phyloP scores from a whole-genome alignment of 2,113 vertebrate genomes.

The Willisornis vidua region DNA sequence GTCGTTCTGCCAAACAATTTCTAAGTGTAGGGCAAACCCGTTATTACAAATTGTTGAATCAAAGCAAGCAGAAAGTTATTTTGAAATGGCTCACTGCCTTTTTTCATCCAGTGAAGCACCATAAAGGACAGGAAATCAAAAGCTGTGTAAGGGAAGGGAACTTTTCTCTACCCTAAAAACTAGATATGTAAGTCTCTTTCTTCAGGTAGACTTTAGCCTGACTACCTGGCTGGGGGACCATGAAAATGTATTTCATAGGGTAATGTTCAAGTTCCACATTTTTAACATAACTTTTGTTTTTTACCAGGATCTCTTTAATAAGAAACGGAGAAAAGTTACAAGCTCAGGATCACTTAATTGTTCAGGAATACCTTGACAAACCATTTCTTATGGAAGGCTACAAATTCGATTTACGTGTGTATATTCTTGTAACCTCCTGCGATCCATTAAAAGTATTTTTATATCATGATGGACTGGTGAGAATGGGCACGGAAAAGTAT shows the following conservation, averaged over 20 bases:
- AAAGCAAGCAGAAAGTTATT: constrained; percentile 40
- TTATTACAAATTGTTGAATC: constrained; percentile 19
- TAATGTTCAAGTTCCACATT: not conserved
- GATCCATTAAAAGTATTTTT: constrained; percentile 96
- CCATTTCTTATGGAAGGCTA: constrained; percentile 98
- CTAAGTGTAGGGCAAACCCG: not conserved
- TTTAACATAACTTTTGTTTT: constrained; percentile 41
- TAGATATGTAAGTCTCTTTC: not conserved
- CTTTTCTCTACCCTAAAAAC: not conserved
- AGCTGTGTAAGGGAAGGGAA: not conserved
- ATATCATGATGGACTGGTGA: constrained; percentile 95
- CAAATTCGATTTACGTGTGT: constrained; percentile 97
- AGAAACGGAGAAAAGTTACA: constrained; percentile 97
- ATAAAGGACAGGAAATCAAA: not conserved
- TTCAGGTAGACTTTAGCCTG: not conserved
- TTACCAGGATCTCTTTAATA: constrained; percentile 92
- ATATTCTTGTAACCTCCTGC: constrained; percentile 97
- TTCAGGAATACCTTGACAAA: constrained; percentile 98
- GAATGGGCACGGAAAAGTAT: constrained; percentile 98
- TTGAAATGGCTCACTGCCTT: not conserved
- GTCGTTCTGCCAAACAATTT: constrained; percentile 29
- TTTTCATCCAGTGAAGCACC: not conserved
- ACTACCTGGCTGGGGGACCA: not conserved
- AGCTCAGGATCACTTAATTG: constrained; percentile 95
- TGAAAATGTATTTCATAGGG: not conserved